These are phyloP conservation scores for Bellardia pandia DNA, from an alignment of 2,888 invertebrate genomes.

Conservation along the genomic window DNA sequence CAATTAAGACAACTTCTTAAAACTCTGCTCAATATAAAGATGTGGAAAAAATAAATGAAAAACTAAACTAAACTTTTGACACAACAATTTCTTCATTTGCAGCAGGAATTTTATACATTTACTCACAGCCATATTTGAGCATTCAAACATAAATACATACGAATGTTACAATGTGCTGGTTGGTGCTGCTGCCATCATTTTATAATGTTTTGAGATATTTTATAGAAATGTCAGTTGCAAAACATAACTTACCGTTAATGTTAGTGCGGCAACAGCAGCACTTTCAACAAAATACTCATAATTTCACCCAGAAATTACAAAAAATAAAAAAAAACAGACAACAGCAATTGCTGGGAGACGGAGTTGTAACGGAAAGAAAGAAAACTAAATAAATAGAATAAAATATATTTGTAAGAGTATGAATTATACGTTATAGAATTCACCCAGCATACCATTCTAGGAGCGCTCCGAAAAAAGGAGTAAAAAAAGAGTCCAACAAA, in stretches of 20 bases:
- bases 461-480: too few relatives aligned
- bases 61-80: conserved; percentile 63
- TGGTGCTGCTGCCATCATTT: conserved; percentile 66
- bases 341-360: conserved; percentile 33
- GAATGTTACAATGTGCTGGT: conserved; percentile 16
- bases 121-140: conserved; percentile 1
- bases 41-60: not conserved
- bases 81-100: conserved; percentile 63
- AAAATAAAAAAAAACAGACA: conserved; percentile 31
- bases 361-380: conserved; percentile 16
- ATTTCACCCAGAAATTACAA: conserved; percentile 60
- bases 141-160: not conserved
- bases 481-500: too few relatives aligned
- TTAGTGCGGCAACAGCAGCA: conserved; percentile 51
- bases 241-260: conserved; percentile 74
- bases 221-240: conserved; percentile 75
- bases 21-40: not conserved
- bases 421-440: conserved; percentile 53
- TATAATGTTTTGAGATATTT: conserved; percentile 73
- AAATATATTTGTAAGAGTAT: conserved; percentile 48
- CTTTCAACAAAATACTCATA: conserved; percentile 61
- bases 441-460: too few relatives aligned
- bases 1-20: conserved; percentile 53
- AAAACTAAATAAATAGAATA: conserved; percentile 53
- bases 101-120: conserved; percentile 31